Base-by-base conservation (phyloP, 2,888 invertebrate genomes). In the Phymatocera aterrima region DNA sequence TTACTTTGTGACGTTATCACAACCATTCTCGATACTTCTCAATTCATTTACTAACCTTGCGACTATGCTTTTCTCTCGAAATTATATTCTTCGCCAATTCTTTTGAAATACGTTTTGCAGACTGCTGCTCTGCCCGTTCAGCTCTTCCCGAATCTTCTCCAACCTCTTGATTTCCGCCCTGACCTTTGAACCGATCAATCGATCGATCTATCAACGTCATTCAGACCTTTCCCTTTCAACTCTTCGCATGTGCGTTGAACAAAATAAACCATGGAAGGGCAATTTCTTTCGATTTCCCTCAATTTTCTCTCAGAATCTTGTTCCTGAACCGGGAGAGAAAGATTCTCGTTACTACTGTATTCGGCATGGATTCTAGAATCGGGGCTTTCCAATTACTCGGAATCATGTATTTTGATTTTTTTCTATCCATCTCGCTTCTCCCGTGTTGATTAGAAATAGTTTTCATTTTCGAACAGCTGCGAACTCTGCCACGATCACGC, bases 61-160 rank as follows among this genome's bases (percentile, higher is more conserved):
- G 37, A 10, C 24, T 18, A 34, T 18, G n/a, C n/a, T 64, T 37
- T 64, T 60, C n/a, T 60, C 60, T 5, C 60, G n/a, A n/a, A n/a
- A n/a, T n/a, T n/a, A 60, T 0, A 37, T 64, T 64, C 28, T 15
- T 57, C 28, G 21, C 28, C 57, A 4, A 28, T 18, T 10, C 1
- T 1, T 24, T 12, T 1, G 28, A 5, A 57, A 28, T 28, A 57
- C 28, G 8, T 40, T 10, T 40, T 15, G 4, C 28, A 1, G 28
- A 57, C 28, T 57, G 4, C 12, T 57, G 21, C n/a, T 3, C 3
- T 24, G 3, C 57, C 28, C 4, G 10, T 57, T 57, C 28, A 4
- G 68, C 80, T 61, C 79, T 74, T 78, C 77, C 72, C 70, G 78
- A 48, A 77, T 70, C 51, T 77, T 54, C 51, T 61, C 72, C 75